Percentiles rank a stretch among this genome's conserved stretches.
phyloP scores from a whole-genome alignment of 2,113 vertebrate genomes.

The Megaleporinus macrocephalus region DNA sequence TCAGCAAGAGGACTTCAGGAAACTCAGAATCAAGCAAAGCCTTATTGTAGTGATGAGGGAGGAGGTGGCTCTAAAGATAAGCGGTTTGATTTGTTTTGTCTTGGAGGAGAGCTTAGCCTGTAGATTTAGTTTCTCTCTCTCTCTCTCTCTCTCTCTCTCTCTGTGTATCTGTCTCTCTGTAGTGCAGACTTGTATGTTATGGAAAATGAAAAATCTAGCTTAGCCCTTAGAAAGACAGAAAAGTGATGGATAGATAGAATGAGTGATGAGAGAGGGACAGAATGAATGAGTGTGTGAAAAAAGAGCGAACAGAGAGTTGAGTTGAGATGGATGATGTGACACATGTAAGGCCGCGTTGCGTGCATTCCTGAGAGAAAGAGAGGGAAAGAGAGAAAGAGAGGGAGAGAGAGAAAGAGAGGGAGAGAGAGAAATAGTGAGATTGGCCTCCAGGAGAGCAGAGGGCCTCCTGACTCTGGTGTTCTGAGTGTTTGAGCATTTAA shows the following conservation, averaged over 20 bases:
- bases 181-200: not conserved
- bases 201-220: not conserved
- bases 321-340: constrained; percentile 56
- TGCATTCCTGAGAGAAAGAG: constrained; percentile 66
- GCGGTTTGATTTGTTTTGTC: no score
- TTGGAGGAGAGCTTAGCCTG: no score
- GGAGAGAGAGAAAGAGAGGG: not conserved
- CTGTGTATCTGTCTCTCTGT: not conserved
- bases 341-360: constrained; percentile 60
- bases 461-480: constrained; percentile 66
- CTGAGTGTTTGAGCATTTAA: constrained; percentile 75
- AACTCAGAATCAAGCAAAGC: no score
- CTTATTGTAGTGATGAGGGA: no score
- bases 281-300: not conserved
- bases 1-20: no score
- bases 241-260: not conserved
- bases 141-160: not conserved
- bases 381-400: constrained; percentile 32
- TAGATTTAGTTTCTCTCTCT: not conserved
- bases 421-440: constrained; percentile 27
- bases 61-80: no score
- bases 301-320: constrained; percentile 24
- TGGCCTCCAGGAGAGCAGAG: constrained; percentile 66
- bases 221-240: not conserved
- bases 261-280: not conserved